Evolutionary conservation across 1,140 invertebrate genomes (phyloP), one percentile per base, ranked within the genome.

Genomic region (Frieseomelitta varia): DNA sequence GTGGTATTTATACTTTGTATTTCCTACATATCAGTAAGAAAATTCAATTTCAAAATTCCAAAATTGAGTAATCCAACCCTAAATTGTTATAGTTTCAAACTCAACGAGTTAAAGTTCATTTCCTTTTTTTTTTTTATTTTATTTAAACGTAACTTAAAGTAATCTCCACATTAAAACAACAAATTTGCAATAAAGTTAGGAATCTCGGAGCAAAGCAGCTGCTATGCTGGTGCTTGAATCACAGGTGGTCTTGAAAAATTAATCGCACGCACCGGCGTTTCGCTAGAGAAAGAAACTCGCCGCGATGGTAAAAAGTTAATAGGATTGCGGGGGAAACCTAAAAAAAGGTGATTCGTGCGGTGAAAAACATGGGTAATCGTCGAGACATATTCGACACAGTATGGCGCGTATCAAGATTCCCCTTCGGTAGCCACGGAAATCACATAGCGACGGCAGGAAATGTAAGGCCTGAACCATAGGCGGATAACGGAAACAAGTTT

Each of bases 401-500:
- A 93, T 93, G 92, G 87, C 81, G 88, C 76, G 77, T 81, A 87
- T 90, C 87, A 68, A 56, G 74, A 84, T 84, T 90, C 88, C 89
- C 90, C 91, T 90, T 91, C 80, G 86, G 85, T 87, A 74, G 79
- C 81, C 86, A 88, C 85, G 89, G 89, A 90, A 90, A 90, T 90
- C 89, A 85, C 75, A 88, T 88, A 88, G 88, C 55, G 81, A 86
- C 87, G 72, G 79, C 86, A 89, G 89, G 91, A 93, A 92, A 92
- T 91, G 86, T 93, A 90, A 92, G 91, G 87, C 77, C 85, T 90
- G 81, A 84, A 90, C 82, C 87, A 91, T 88, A 82, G 39, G 81
- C 88, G 87, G 82, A 88, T 84, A 88, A 76, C 88, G 91, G 91
- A 93, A 94, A 94, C 91, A 73, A 92, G 90, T 88, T 94, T 94